Evolutionary conservation across 2,888 invertebrate species (phyloP), one percentile per base, ranked within the genome.

Genomic region (Drosophila pegasa): DNA sequence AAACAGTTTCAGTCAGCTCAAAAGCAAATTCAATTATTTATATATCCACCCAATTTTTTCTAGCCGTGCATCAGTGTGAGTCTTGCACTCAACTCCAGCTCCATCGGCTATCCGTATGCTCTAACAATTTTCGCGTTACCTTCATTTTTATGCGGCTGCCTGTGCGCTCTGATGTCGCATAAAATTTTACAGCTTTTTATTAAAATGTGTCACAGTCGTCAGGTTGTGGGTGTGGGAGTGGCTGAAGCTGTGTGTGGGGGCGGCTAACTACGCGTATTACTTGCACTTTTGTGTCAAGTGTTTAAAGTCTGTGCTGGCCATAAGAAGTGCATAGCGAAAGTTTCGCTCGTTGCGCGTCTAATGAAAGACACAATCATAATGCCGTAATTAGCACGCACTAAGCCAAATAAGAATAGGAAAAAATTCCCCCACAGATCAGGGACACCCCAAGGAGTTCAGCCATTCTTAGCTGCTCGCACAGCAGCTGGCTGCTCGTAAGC

Each of bases 351-450:
- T 80, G 56, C n/a, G 41, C 48, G 56, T 9, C 62, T 63, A 87
- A 85, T 82, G 83, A 86, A 77, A n/a, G n/a, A 79, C 88, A 79
- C 71, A 67, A 83, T 87, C 83, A 86, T 83, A 70, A 79, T 76
- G 77, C 58, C 82, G 77, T 86, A 88, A 83, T 83, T 83, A 86
- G 88, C 80, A 79, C 69, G 48, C 71, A 69, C 69, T 78, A 62
- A 87, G 78, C 78, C 67, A 63, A 10, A 27, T n/a, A 43, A 43
- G 16, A 16, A 16, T 10, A 16, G 9, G 51, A 60, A 56, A 40
- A 33, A n/a, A 20, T 43, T n/a, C 5, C 14, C 64, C 18, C 18
- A 10, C 31, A 38, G 35, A 52, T 33, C 43, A 16, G 27, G n/a
- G 29, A 66, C 25, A 65, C 29, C 29, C 27, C 20, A 29, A 33